Conservation (phyloP, 2,113 vertebrate genomes). For the Callopanchax toddi region DNA sequence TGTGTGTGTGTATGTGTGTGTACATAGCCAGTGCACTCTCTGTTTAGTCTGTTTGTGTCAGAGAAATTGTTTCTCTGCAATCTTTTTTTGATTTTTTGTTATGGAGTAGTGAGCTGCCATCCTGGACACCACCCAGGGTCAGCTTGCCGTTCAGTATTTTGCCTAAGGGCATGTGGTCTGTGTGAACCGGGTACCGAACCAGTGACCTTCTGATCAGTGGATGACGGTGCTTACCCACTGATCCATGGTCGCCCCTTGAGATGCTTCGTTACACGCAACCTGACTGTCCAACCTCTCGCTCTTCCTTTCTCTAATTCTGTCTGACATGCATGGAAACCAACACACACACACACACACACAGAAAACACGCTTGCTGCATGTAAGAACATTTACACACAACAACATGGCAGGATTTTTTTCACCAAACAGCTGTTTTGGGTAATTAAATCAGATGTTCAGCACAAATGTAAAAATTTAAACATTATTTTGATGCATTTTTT, state of each 20-base stretch:
- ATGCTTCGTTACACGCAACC: conserved; percentile 2
- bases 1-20: conserved; percentile 7
- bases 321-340: conserved; percentile 37
- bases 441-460: not conserved
- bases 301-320: conserved; percentile 26
- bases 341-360: conserved; percentile 8
- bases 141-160: too few species aligned
- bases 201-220: too few species aligned
- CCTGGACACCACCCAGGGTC: too few species aligned
- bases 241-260: too few species aligned
- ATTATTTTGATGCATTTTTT: too few species aligned
- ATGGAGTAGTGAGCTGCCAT: too few species aligned
- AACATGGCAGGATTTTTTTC: not conserved
- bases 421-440: conserved; percentile 3
- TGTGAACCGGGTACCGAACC: too few species aligned
- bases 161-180: too few species aligned
- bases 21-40: conserved; percentile 30
- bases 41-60: conserved; percentile 67
- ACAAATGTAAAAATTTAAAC: not conserved
- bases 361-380: conserved; percentile 3
- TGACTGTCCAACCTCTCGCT: conserved; percentile 38
- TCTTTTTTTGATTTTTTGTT: too few species aligned
- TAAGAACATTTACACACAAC: conserved; percentile 1
- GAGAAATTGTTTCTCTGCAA: too few species aligned
- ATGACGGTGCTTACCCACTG: too few species aligned